Evolutionary conservation across 2,797 vertebrate species (phyloP).

Genomic region (Aldrovandia affinis): DNA sequence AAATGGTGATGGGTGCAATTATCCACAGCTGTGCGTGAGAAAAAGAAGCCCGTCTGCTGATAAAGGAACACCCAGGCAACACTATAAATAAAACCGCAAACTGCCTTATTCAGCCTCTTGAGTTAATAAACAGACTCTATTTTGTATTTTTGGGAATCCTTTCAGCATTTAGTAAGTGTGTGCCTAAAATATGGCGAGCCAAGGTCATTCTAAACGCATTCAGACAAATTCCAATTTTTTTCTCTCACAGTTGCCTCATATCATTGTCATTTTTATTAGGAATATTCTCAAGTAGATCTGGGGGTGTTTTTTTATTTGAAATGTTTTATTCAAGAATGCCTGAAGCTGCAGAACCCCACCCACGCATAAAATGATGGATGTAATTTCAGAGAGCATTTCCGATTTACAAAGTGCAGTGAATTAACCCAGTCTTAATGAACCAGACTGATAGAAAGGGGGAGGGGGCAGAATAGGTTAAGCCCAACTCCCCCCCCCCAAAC

Average conservation of each 20-base stretch:
- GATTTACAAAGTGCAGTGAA: neutral
- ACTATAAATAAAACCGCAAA: neutral
- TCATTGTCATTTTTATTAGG: too few species aligned
- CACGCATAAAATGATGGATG: too few species aligned
- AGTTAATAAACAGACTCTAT: neutral
- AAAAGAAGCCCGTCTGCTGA: constrained; percentile 27
- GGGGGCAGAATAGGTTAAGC: neutral
- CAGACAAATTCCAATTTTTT: too few species aligned
- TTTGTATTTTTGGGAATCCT: neutral
- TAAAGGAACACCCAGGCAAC: neutral
- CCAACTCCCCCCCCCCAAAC: too few species aligned
- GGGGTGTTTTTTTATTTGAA: too few species aligned
- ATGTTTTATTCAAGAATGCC: too few species aligned
- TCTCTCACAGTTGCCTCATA: too few species aligned
- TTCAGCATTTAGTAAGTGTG: too few species aligned
- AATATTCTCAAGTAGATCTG: too few species aligned
- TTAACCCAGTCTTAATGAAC: neutral
- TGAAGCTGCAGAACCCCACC: too few species aligned
- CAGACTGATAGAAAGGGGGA: neutral
- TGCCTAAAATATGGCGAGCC: too few species aligned
- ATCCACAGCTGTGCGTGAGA: constrained; percentile 36
- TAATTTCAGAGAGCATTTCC: neutral
- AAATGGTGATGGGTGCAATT: constrained; percentile 47
- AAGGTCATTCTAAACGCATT: too few species aligned
- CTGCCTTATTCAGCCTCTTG: neutral